phyloP scores from a whole-genome alignment of 1,140 invertebrate genomes.

The Gonatopus flavifemur region DNA sequence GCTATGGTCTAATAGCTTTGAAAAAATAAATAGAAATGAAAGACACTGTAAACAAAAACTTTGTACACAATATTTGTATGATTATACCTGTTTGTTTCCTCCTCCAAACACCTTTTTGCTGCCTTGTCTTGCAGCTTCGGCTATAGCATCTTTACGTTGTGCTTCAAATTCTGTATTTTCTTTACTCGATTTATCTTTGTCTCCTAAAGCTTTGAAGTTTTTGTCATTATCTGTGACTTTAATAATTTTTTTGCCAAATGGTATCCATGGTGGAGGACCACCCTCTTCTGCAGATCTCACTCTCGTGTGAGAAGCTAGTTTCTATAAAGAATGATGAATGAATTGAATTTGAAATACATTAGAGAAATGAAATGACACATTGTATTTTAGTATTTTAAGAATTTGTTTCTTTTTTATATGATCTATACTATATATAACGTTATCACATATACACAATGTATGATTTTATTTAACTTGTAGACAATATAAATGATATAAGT shows the following conservation, averaged over 20 bases:
- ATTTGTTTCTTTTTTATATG: not conserved
- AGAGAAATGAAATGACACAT: not conserved
- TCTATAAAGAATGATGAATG: constrained; percentile 48
- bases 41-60: constrained; percentile 1
- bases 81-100: constrained; percentile 69
- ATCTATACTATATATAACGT: not conserved
- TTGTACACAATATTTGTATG: not conserved
- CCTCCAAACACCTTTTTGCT: constrained; percentile 66
- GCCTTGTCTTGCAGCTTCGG: constrained; percentile 77
- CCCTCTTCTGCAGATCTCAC: constrained; percentile 64
- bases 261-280: constrained; percentile 86
- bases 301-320: constrained; percentile 72
- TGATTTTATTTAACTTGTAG: too few relatives aligned
- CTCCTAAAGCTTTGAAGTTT: constrained; percentile 70
- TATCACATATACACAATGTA: not conserved
- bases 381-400: constrained; percentile 1
- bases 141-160: constrained; percentile 83
- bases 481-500: not conserved
- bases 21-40: constrained; percentile 17
- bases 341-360: not conserved
- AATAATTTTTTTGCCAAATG: constrained; percentile 80
- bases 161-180: constrained; percentile 82
- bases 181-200: constrained; percentile 63
- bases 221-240: constrained; percentile 64
- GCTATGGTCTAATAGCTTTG: constrained; percentile 71